Evolutionary conservation across 2,113 vertebrate species (phyloP).

Genomic region (Nettapus auritus): DNA sequence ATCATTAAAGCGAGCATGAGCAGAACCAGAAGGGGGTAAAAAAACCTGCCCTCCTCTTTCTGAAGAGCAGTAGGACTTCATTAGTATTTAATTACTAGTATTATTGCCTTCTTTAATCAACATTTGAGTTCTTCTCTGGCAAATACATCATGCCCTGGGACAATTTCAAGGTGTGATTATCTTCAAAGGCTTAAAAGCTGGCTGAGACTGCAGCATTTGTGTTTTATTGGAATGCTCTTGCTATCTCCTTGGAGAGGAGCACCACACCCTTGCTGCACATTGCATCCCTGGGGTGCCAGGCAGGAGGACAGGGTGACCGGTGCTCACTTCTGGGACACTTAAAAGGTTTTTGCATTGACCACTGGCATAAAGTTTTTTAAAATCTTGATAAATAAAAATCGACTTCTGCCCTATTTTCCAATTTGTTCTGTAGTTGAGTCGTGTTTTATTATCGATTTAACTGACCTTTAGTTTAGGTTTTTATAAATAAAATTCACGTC

Average conservation of each 20-base stretch:
- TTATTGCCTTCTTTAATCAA: conserved; percentile 28
- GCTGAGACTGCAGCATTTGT: conserved; percentile 20
- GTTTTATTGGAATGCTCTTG: conserved; percentile 16
- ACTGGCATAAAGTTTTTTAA: neutral
- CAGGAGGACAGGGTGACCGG: neutral
- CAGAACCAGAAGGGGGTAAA: neutral
- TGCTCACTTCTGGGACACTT: rapidly evolving
- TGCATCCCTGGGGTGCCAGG: neutral
- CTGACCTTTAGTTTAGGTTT: neutral
- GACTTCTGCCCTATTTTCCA: neutral
- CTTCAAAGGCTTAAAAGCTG: conserved; percentile 47
- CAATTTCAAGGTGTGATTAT: conserved; percentile 41
- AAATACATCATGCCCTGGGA: neutral
- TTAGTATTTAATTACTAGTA: conserved; percentile 9
- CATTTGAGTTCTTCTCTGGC: conserved; percentile 15
- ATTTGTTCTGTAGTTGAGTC: neutral
- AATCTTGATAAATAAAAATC: neutral
- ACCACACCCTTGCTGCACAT: neutral
- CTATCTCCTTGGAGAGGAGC: neutral
- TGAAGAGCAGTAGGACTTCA: neutral
- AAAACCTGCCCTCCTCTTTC: neutral
- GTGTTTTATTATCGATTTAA: neutral
- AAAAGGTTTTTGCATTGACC: neutral
- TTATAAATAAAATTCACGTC: neutral
- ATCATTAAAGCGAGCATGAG: neutral